A percentile compares a stretch with the other conserved stretches of the same genome.
Conservation (phyloP, 2,797 vertebrate genomes). For the Melanotaenia parkinsoni region DNA sequence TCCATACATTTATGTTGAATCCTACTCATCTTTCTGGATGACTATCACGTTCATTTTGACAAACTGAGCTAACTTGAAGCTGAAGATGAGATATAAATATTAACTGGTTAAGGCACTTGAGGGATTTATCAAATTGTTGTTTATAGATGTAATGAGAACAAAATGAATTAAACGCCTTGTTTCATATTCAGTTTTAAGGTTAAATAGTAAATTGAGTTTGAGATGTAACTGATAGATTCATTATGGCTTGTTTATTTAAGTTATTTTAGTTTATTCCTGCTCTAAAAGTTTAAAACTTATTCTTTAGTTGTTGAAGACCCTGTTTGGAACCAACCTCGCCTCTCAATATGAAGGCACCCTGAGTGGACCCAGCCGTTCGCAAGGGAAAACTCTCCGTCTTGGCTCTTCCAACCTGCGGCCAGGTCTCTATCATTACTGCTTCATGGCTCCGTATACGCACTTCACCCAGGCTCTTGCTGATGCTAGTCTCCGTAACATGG, state of each 20-base stretch:
- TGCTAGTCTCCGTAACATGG: conserved; percentile 96
- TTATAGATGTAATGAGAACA: neutral
- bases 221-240: neutral
- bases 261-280: neutral
- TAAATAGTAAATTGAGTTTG: neutral
- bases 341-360: conserved; percentile 92
- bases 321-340: conserved; percentile 98
- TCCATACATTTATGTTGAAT: conserved; percentile 64
- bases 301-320: conserved; percentile 91
- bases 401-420: conserved; percentile 93
- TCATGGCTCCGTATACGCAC: conserved; percentile 99
- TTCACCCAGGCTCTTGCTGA: conserved; percentile 99
- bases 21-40: neutral
- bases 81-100: neutral
- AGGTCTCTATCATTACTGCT: conserved; percentile 98
- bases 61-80: neutral
- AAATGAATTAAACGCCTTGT: neutral
- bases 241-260: neutral
- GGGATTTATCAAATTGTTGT: no score
- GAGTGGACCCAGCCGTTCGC: conserved; percentile 90
- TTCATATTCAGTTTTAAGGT: neutral
- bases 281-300: neutral
- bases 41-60: neutral
- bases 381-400: conserved; percentile 93
- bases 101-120: neutral